Evolutionary conservation across 2,113 vertebrate genomes (phyloP).

Genomic region (Podarcis raffonei): DNA sequence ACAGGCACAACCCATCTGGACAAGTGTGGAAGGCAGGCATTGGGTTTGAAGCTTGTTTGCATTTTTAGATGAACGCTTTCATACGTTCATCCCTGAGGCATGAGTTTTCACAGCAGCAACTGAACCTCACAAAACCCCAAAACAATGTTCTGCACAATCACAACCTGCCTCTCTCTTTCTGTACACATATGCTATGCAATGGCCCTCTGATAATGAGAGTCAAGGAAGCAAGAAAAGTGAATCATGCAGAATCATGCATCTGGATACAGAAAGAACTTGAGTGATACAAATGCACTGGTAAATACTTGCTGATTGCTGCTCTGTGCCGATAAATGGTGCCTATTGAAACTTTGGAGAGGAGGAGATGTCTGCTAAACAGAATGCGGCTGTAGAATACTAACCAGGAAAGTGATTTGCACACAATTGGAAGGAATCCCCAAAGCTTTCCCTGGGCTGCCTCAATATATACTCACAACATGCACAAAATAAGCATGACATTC

Average conservation of each 20-base stretch:
- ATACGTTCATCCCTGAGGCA: not conserved
- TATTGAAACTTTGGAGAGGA: slow-evolving; percentile 53
- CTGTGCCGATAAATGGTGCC: slow-evolving; percentile 59
- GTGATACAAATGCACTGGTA: slow-evolving; percentile 57
- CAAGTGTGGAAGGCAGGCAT: no score
- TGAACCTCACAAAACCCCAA: no score
- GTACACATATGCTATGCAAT: not conserved
- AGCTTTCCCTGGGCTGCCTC: slow-evolving; percentile 47
- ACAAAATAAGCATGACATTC: slow-evolving; percentile 47
- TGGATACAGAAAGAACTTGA: slow-evolving; percentile 33
- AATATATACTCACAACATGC: slow-evolving; percentile 6
- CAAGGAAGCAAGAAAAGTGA: slow-evolving; percentile 36
- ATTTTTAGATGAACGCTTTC: not conserved
- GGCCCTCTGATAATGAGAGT: slow-evolving; percentile 9
- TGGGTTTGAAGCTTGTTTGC: not conserved
- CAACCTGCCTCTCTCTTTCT: not conserved
- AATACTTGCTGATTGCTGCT: slow-evolving; percentile 66
- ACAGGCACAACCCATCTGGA: not conserved
- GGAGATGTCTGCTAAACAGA: slow-evolving; percentile 61
- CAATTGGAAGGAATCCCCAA: slow-evolving; percentile 63
- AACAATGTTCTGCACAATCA: no score
- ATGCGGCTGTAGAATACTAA: slow-evolving; percentile 50
- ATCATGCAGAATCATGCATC: slow-evolving; percentile 40
- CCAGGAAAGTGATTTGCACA: slow-evolving; percentile 63
- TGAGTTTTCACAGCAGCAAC: not conserved